Evolutionary conservation across 2,113 vertebrate species (phyloP).

Genomic region (Theristicus caerulescens): DNA sequence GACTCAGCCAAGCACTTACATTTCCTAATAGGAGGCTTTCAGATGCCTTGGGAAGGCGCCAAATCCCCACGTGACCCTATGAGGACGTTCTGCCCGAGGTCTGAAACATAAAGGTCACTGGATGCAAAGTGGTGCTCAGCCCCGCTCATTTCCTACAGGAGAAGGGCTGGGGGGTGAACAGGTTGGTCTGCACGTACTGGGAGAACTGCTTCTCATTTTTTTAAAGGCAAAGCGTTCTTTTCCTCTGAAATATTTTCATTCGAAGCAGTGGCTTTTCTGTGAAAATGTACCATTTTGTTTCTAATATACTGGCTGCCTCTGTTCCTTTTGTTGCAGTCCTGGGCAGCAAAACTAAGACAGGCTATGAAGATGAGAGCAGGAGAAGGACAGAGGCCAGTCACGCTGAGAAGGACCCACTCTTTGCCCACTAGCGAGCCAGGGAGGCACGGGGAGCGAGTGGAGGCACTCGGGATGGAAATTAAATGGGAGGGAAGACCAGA

Average conservation of each 20-base stretch:
- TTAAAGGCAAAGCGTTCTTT: not conserved
- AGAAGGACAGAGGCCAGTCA: not conserved
- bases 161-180: not conserved
- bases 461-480: not conserved
- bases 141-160: not conserved
- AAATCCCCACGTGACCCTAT: not conserved
- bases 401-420: fast-evolving
- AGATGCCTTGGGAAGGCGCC: not conserved
- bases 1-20: not conserved
- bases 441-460: not conserved
- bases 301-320: not conserved
- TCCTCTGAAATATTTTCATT: not conserved
- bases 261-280: not conserved
- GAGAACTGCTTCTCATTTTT: not conserved
- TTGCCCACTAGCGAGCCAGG: not conserved
- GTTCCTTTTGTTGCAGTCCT: not conserved
- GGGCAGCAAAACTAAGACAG: fast-evolving
- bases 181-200: not conserved
- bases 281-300: not conserved
- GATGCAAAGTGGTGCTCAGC: not conserved
- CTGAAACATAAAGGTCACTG: not conserved
- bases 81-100: not conserved
- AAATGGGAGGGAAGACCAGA: not conserved
- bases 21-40: not conserved
- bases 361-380: not conserved